Base-by-base conservation (phyloP, 2,113 vertebrate genomes). In the Meles meles region DNA sequence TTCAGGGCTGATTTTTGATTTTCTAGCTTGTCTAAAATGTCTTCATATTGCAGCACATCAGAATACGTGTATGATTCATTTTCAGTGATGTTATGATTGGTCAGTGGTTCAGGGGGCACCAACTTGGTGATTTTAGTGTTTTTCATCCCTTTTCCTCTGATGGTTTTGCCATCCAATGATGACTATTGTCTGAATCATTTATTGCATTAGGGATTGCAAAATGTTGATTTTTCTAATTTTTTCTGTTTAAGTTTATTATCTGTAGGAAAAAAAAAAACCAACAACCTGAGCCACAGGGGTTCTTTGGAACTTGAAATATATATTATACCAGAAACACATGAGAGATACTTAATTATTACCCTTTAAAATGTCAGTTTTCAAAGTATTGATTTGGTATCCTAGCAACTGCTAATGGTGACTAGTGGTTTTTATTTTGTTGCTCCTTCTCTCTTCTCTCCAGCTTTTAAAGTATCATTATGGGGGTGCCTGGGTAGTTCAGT, bases 301-400 rank as follows among this genome's bases (percentile, higher is more conserved):
- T 88, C 65, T 89, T 44, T 81, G 72, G 71, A 49, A 31, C 3
- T 11, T 37, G 37, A 79, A 92, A 84, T 80, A 55, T 13, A 59
- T n/a, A 47, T 63, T 67, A 65, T 42, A 89, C 6, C 37, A 79
- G 49, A 93, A 93, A 80, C 77, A 7, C 29, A 84, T 69, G 39
- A 59, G 49, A 81, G 85, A 21, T 61, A 4, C n/a, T 79, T 86
- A 72, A 20, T 47, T 44, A 31, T 42, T 96, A 71, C 18, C 31
- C 23, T 47, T 92, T 89, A 94, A 94, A 92, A 65, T 88, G 9
- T 34, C 61, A 84, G 0, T 47, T 94, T 97, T 92, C 69, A 84
- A 55, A 59, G 7, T 61, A 47, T 44, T 88, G n/a, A 74, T 67
- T 88, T 92, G 71, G 55, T 86, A 29, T 94, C 39, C 12, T 81